phyloP scores from a whole-genome alignment of 2,888 invertebrate genomes.

The Xiphydria camelus region DNA sequence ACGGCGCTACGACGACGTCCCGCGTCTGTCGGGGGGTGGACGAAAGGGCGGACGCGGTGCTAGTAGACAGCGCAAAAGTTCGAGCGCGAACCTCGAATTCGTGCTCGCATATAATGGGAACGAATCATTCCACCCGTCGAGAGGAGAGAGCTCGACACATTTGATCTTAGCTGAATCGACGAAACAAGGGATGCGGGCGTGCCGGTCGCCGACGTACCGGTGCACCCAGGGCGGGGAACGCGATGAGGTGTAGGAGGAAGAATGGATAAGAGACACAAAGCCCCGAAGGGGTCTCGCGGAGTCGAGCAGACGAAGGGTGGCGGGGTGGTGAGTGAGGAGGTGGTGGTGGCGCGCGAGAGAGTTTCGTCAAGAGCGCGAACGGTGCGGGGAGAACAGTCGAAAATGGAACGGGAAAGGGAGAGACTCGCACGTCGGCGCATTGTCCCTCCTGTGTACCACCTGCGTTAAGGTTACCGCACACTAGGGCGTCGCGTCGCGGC shows the following conservation, averaged over 20 bases:
- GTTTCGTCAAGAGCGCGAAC: no score
- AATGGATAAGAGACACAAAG: slow-evolving; percentile 6
- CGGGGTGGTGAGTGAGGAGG: neutral
- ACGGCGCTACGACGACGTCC: no score
- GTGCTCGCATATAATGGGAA: slow-evolving; percentile 34
- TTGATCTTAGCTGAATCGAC: slow-evolving; percentile 34
- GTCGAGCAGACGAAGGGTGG: neutral
- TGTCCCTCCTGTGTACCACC: neutral
- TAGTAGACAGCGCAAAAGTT: no score
- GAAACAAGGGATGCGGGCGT: slow-evolving; percentile 33
- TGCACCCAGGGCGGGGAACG: slow-evolving; percentile 2
- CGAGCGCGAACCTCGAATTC: slow-evolving; percentile 2
- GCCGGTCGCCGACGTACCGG: slow-evolving; percentile 12
- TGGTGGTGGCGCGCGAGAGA: neutral
- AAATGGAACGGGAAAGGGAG: no score
- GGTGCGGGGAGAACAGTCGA: no score
- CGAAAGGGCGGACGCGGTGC: no score
- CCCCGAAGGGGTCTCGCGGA: slow-evolving; percentile 19
- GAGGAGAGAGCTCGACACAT: slow-evolving; percentile 23
- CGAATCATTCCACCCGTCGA: slow-evolving; percentile 30
- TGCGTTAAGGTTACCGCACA: no score
- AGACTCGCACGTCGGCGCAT: neutral
- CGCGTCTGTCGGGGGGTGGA: no score
- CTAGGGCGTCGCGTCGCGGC: no score
- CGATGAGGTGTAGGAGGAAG: slow-evolving; percentile 2